Percentiles rank a stretch among this genome's conserved stretches.
phyloP scores from a whole-genome alignment of 2,797 vertebrate genomes.

The Falco naumanni region DNA sequence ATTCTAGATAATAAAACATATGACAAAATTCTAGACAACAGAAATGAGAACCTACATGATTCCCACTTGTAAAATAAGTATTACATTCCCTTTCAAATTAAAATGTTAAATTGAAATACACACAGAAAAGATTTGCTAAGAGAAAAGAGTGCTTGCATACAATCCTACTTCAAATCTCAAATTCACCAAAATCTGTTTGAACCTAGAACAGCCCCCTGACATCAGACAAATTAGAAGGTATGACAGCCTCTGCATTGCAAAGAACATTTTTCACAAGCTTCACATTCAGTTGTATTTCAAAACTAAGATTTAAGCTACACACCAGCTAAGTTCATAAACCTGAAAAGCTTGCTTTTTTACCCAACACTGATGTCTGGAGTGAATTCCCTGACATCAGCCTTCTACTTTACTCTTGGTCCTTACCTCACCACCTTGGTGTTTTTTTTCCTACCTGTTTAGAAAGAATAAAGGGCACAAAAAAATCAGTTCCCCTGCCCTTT shows the following conservation, averaged over 20 bases:
- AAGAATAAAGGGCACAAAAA: neutral
- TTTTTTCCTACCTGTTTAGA: neutral
- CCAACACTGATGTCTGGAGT: neutral
- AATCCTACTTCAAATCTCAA: neutral
- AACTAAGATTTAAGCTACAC: slow-evolving; percentile 1
- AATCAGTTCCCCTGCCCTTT: neutral
- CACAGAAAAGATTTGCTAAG: neutral
- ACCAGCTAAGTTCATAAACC: slow-evolving; percentile 2
- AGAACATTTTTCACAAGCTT: neutral
- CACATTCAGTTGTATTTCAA: neutral
- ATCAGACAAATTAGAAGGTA: neutral
- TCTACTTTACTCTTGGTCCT: neutral
- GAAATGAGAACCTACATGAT: neutral
- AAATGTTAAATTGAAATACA: neutral
- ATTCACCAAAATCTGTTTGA: neutral
- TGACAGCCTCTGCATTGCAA: neutral
- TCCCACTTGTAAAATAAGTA: neutral
- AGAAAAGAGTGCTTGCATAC: neutral
- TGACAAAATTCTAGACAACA: neutral
- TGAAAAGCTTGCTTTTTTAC: neutral
- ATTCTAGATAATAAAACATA: too few species aligned
- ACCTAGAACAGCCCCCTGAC: neutral
- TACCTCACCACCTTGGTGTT: neutral
- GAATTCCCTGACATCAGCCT: neutral
- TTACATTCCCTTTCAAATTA: neutral